Percentiles rank a stretch among this genome's conserved stretches.
Conservation (phyloP, 2,797 vertebrate genomes). For the Lophius americanus region DNA sequence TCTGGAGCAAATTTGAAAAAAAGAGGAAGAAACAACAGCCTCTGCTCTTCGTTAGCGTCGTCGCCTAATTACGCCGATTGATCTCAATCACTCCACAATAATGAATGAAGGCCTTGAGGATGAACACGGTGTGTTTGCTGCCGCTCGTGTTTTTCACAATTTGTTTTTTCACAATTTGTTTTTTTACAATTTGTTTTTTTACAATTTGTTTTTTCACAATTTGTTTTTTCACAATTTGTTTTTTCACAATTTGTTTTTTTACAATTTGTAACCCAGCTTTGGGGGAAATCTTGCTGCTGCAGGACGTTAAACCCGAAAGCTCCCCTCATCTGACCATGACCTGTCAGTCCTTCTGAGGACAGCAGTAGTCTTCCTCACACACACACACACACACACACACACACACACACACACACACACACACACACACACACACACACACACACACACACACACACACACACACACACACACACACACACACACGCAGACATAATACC, state of each 20-base stretch:
- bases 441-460: not conserved
- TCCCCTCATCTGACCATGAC: constrained; percentile 10
- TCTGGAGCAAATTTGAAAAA: too few relatives aligned
- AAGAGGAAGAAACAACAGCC: too few relatives aligned
- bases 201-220: too few relatives aligned
- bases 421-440: not conserved
- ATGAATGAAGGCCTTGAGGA: constrained; percentile 36
- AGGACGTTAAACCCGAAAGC: constrained; percentile 4
- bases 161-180: too few relatives aligned
- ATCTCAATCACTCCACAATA: constrained; percentile 23
- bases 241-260: too few relatives aligned
- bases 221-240: too few relatives aligned
- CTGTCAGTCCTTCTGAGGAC: not conserved
- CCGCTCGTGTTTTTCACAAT: not conserved
- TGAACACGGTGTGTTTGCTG: constrained; percentile 15
- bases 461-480: not conserved
- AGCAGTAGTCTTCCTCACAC: not conserved
- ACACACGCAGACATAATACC: not conserved
- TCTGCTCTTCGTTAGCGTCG: too few relatives aligned
- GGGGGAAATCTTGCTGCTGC: not conserved
- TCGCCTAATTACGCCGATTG: constrained; percentile 30
- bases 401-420: not conserved
- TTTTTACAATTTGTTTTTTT: too few relatives aligned
- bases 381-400: not conserved
- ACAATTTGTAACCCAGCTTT: not conserved